Base-by-base conservation (phyloP, 2,888 invertebrate species). In the Stenoptilia bipunctidactyla region DNA sequence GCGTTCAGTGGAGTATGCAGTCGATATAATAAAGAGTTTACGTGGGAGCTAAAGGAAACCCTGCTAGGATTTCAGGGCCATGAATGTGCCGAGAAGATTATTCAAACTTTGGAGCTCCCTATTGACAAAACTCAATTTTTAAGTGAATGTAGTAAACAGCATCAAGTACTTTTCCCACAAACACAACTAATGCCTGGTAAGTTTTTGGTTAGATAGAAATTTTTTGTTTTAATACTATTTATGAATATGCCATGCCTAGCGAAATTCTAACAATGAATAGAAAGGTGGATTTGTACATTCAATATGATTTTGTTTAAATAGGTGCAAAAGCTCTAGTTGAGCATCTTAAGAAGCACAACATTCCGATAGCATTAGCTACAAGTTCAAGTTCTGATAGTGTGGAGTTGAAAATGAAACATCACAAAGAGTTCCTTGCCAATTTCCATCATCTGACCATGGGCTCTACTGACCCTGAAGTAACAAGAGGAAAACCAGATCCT, bases 291-390 rank as follows among this genome's bases (percentile, higher is more conserved):
- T 43, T 44, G 37, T 36, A 36, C 34, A 27, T 25, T 2, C 30
- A 27, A 13, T 14, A 25, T 37, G 40, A 35, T 13, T 15, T 14
- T 12, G 39, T n/a, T n/a, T n/a, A n/a, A 43, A 15, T 62, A 93
- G 94, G 96, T 36, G 95, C 92, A 20, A 87, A 90, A 57, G 87
- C 85, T 48, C 71, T 97, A 42, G 86, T 96, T 1, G 74, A 86
- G 40, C 95, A 97, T 68, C 76, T 97, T 33, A 82, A 91, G 53
- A 76, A 77, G 1, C 80, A 90, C 40, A 87, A 89, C 6, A 82
- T 97, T 33, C 95, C 95, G 0, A 90, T 96, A 39, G 93, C 93
- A 5, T 79, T 97, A 43, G 96, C 96, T 1, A 96, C 96, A 0
- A 95, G 96, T 43, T 93, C 94, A 1, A 86, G 90, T 25, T 71